phyloP scores from a whole-genome alignment of 1,140 invertebrate species.

The Acromyrmex charruanus region DNA sequence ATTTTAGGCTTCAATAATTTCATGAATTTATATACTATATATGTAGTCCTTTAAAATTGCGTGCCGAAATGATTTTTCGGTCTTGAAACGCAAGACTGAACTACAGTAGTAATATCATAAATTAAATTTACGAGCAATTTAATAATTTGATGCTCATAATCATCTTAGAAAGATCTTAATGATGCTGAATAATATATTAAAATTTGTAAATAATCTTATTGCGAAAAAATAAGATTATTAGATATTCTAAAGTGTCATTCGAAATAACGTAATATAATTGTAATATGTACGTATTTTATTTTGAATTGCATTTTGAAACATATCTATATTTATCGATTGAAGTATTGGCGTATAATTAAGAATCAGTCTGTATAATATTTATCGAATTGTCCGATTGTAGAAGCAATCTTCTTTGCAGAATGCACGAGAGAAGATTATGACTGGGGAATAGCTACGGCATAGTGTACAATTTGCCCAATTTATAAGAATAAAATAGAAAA shows the following conservation, averaged over 20 bases:
- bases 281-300: slow-evolving; percentile 13
- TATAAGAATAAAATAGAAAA: background rate
- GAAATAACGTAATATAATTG: slow-evolving; percentile 25
- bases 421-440: background rate
- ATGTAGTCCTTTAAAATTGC: too few relatives aligned
- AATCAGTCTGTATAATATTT: slow-evolving; percentile 70
- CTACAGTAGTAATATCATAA: too few relatives aligned
- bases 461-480: background rate
- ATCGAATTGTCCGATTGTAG: slow-evolving; percentile 68
- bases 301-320: slow-evolving; percentile 10
- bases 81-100: too few relatives aligned
- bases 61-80: too few relatives aligned
- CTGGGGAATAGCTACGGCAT: background rate
- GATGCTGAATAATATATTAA: too few relatives aligned
- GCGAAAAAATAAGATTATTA: background rate
- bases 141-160: too few relatives aligned
- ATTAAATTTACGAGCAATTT: too few relatives aligned
- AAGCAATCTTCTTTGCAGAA: slow-evolving; percentile 36
- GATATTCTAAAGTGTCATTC: slow-evolving; percentile 19
- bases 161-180: too few relatives aligned
- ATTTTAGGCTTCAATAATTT: too few relatives aligned
- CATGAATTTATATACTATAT: too few relatives aligned
- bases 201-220: too few relatives aligned
- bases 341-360: slow-evolving; percentile 27
- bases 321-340: slow-evolving; percentile 24